Evolutionary conservation across 2,888 invertebrate genomes (phyloP), one percentile per base, ranked within the genome.

Genomic region (Volucella zonaria): DNA sequence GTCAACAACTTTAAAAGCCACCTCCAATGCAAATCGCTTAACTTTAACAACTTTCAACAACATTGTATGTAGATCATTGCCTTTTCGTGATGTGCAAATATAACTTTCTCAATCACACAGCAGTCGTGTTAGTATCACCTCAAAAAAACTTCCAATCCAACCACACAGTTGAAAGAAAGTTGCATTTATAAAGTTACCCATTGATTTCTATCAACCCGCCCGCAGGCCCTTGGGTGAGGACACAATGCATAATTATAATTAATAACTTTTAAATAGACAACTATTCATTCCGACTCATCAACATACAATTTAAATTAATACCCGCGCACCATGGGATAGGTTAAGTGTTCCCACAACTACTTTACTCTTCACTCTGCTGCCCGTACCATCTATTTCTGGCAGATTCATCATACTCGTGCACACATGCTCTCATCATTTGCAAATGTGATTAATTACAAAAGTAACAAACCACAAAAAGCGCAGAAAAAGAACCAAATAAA

Each of bases 381-480:
- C 4, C 12, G 12, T n/a, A 10, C 11, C 11, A 45, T 12, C 45
- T 12, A 40, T 42, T 58, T 38, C 31, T n/a, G 15, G 40, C 54
- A 56, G 8, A 31, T 31, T 66, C 14, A 15, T 15, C 43, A 51
- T 45, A 52, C 12, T 14, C 68, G 9, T 14, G 31, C 4, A 11
- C 15, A 6, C n/a, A 62, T 49, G 23, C 49, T 11, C 47, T 54
- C 54, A 49, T 61, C 23, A 31, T 31, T 31, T n/a, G 43, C 43
- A 61, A 76, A 61, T 61, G 52, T 76, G 58, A 76, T 66, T 66
- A 71, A 59, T 81, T 43, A 70, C 42, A 52, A 47, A 76, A 81
- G 15, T 68, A 64, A 70, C 67, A 61, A n/a, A 74, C 38, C 64
- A 47, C 49, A 43, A 80, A 10, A 49, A 40, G 31, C 6, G 31